Evolutionary conservation across 2,888 invertebrate species (phyloP).

Genomic region (Itoplectis maculator): DNA sequence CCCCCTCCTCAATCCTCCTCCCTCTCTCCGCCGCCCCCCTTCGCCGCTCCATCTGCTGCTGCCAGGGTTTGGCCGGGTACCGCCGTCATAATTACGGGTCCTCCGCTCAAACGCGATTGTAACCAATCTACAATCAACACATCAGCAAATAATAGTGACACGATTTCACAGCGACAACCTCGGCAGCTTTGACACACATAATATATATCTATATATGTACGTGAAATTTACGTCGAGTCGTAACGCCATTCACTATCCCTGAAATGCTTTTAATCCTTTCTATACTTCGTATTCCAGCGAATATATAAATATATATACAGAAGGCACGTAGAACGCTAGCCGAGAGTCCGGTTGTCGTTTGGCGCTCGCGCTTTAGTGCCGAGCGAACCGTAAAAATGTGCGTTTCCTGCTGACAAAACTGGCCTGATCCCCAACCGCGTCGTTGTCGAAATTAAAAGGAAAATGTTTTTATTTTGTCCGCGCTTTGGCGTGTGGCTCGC

Average conservation of each 20-base stretch:
- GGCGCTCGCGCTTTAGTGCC: conserved; percentile 39
- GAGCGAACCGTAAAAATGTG: conserved; percentile 55
- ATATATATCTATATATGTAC: conserved; percentile 5
- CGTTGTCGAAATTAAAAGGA: conserved; percentile 38
- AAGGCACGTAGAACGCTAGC: background rate
- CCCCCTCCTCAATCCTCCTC: conserved; percentile 34
- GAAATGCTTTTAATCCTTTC: conserved; percentile 25
- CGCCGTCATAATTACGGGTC: conserved; percentile 74
- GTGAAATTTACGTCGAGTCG: background rate
- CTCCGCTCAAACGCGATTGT: conserved; percentile 73
- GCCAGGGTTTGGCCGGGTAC: conserved; percentile 62
- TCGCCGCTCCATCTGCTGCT: conserved; percentile 29
- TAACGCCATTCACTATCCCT: background rate
- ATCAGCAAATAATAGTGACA: conserved; percentile 72
- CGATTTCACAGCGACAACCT: conserved; percentile 67
- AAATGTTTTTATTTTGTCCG: conserved; percentile 18
- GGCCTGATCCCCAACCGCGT: background rate
- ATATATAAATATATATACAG: too few relatives aligned
- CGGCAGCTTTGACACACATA: conserved; percentile 4
- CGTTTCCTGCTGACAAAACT: conserved; percentile 39
- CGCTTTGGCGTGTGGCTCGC: background rate
- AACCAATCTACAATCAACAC: conserved; percentile 78
- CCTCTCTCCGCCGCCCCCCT: conserved; percentile 43
- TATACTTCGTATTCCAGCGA: background rate
- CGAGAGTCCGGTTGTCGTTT: background rate